Percentiles rank a stretch among this genome's conserved stretches.
These are phyloP conservation scores for Prochilodus magdalenae DNA, from an alignment of 2,113 vertebrate genomes.

Conservation along the genomic window DNA sequence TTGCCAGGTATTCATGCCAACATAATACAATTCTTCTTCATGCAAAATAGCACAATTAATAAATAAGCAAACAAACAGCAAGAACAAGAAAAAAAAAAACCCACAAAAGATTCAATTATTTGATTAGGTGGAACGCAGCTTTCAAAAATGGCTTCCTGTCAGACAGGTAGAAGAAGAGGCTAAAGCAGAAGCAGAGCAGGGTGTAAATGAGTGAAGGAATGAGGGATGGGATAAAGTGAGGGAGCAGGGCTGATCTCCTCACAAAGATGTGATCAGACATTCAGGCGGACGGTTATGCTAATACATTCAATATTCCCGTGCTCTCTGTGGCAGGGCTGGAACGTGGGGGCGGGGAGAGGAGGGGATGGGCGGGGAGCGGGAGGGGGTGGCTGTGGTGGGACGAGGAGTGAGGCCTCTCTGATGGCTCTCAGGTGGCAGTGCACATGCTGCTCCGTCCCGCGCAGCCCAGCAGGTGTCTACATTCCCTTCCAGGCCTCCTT, in stretches of 20 bases:
- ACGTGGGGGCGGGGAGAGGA: slow-evolving; percentile 15
- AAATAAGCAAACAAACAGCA: slow-evolving; percentile 36
- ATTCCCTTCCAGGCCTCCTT: slow-evolving; percentile 41
- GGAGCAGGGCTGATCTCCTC: slow-evolving; percentile 52
- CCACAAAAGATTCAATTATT: slow-evolving; percentile 48
- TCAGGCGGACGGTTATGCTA: slow-evolving; percentile 69
- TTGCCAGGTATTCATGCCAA: slow-evolving; percentile 3
- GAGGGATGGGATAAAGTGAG: slow-evolving; percentile 79
- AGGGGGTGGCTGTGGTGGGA: slow-evolving; percentile 35
- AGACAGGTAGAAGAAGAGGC: slow-evolving; percentile 30
- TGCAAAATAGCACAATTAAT: slow-evolving; percentile 41
- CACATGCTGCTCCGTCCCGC: slow-evolving; percentile 45
- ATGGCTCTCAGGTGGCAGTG: slow-evolving; percentile 46
- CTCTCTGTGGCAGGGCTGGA: slow-evolving; percentile 58
- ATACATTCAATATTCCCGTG: slow-evolving; percentile 67
- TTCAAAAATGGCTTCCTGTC: slow-evolving; percentile 29
- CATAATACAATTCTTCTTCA: background rate
- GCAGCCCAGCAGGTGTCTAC: slow-evolving; percentile 59
- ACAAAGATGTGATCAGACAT: slow-evolving; percentile 64
- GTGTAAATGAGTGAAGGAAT: slow-evolving; percentile 34
- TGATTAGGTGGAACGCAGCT: slow-evolving; percentile 38
- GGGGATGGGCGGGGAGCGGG: slow-evolving; percentile 25
- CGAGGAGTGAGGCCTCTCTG: slow-evolving; percentile 4
- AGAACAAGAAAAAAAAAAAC: background rate
- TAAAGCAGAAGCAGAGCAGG: slow-evolving; percentile 30